These are phyloP conservation scores for Neolamprologus variostigma DNA, from an alignment of 2,113 vertebrate species.

Conservation along the genomic window DNA sequence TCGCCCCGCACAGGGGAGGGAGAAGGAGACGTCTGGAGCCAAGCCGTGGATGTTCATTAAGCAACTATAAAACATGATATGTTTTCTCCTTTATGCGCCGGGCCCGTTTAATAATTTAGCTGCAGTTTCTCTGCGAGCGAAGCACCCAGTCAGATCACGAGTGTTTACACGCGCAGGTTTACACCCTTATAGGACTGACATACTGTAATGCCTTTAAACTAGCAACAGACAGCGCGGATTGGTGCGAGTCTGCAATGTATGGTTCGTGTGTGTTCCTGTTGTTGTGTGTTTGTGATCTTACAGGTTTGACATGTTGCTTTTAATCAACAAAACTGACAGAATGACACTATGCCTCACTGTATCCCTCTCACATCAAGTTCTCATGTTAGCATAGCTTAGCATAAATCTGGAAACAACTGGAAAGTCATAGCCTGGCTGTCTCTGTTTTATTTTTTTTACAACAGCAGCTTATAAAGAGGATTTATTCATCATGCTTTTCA, in stretches of 20 bases:
- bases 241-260: neutral
- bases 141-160: neutral
- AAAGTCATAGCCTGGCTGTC: neutral
- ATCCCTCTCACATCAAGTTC: neutral
- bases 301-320: neutral
- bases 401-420: neutral
- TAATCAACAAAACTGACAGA: neutral
- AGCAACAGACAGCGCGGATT: neutral
- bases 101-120: conserved; percentile 45
- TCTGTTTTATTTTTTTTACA: neutral
- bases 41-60: conserved; percentile 43
- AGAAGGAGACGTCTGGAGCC: conserved; percentile 6
- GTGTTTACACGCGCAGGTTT: neutral
- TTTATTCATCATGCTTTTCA: neutral
- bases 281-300: neutral
- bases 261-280: neutral
- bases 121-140: neutral
- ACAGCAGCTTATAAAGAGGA: neutral
- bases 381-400: neutral
- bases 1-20: neutral
- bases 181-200: neutral
- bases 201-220: conserved; percentile 11
- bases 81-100: conserved; percentile 31
- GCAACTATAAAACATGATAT: conserved; percentile 21
- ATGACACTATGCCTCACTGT: neutral